Evolutionary conservation across 1,140 invertebrate species (phyloP).

Genomic region (Drosophila kikkawai): DNA sequence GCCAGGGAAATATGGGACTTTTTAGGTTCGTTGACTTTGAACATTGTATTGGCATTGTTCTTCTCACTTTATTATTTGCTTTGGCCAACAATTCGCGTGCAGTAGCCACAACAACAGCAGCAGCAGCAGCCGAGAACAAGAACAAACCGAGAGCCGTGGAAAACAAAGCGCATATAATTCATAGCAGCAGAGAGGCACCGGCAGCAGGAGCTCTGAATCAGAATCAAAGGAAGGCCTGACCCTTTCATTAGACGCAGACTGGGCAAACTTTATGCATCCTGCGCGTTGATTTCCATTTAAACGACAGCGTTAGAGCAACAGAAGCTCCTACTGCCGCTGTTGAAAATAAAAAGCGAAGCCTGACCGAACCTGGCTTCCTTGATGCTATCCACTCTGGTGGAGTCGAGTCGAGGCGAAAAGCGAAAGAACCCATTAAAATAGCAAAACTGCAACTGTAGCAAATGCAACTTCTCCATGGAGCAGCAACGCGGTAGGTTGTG

Average conservation of each 20-base stretch:
- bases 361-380: constrained; percentile 72
- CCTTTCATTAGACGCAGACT: constrained; percentile 79
- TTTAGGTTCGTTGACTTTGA: constrained; percentile 82
- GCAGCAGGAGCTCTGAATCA: constrained; percentile 21
- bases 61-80: constrained; percentile 84
- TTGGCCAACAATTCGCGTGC: constrained; percentile 78
- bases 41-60: constrained; percentile 83
- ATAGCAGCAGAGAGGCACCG: constrained; percentile 50
- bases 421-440: constrained; percentile 84
- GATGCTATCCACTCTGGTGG: constrained; percentile 68
- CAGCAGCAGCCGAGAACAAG: constrained; percentile 37
- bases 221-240: constrained; percentile 59
- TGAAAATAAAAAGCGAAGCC: constrained; percentile 22
- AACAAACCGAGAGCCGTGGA: constrained; percentile 40
- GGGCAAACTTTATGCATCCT: constrained; percentile 80
- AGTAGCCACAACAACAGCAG: constrained; percentile 64
- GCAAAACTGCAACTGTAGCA: constrained; percentile 59
- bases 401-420: constrained; percentile 61
- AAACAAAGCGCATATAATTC: constrained; percentile 83
- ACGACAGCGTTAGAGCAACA: constrained; percentile 79
- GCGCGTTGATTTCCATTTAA: constrained; percentile 84
- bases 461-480: constrained; percentile 26
- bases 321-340: constrained; percentile 24
- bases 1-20: constrained; percentile 81
- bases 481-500: constrained; percentile 70